phyloP scores from a whole-genome alignment of 1,140 invertebrate genomes.

The Camponotus pennsylvanicus region DNA sequence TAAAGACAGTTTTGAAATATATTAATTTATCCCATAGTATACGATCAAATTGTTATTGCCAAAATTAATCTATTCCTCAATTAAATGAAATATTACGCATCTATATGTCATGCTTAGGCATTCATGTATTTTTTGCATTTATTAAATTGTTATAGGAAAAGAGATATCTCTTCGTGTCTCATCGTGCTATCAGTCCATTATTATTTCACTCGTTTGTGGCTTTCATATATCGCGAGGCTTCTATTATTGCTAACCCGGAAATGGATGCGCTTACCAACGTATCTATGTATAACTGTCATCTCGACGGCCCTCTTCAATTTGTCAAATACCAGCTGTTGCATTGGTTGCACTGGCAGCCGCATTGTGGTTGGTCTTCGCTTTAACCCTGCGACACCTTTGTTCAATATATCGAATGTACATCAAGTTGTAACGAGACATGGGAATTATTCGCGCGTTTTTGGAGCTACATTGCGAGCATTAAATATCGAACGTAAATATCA shows the following conservation, averaged over 20 bases:
- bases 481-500: background rate
- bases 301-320: conserved; percentile 58
- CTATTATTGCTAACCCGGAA: background rate
- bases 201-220: conserved; percentile 27
- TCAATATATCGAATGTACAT: conserved; percentile 12
- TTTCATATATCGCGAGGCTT: background rate
- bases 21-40: background rate
- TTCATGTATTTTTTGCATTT: background rate
- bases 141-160: background rate
- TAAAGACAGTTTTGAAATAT: background rate
- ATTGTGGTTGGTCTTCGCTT: conserved; percentile 48
- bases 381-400: conserved; percentile 28
- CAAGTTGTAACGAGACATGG: background rate
- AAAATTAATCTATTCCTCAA: background rate
- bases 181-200: background rate
- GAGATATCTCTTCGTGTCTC: too few species aligned
- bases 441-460: background rate
- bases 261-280: conserved; percentile 19
- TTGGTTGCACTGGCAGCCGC: conserved; percentile 60
- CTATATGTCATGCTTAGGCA: too few species aligned
- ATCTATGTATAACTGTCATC: conserved; percentile 49
- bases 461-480: background rate
- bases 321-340: conserved; percentile 62
- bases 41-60: background rate
- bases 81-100: background rate